A percentile compares a stretch with the other conserved stretches of the same genome.
Conservation (phyloP, 1,140 invertebrate species). For the Hyles vespertilio region DNA sequence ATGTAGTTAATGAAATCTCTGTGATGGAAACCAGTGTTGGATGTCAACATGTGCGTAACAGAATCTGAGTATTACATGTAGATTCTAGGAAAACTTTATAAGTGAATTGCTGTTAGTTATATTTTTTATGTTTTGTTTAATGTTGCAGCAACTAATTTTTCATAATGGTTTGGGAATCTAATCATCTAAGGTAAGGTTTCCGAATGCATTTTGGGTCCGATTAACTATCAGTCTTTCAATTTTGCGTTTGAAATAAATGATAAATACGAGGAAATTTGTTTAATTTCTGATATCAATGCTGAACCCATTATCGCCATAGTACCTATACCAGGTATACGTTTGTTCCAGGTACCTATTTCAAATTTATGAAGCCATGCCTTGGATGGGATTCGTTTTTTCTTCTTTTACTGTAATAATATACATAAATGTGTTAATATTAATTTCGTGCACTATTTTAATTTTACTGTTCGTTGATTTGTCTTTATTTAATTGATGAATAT, state of each 20-base stretch:
- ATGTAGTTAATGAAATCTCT: conserved; percentile 59
- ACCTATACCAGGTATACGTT: neutral
- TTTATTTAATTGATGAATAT: too few species aligned
- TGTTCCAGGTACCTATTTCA: neutral
- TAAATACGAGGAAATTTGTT: conserved; percentile 32
- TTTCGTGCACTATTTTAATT: too few species aligned
- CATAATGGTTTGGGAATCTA: conserved; percentile 57
- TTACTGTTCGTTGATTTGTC: too few species aligned
- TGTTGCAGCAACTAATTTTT: conserved; percentile 68
- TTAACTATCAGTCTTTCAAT: conserved; percentile 69
- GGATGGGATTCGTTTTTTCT: too few species aligned
- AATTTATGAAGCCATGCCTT: too few species aligned
- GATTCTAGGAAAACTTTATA: conserved; percentile 61
- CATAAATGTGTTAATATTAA: too few species aligned
- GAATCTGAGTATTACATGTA: conserved; percentile 72
- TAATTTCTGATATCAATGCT: conserved; percentile 1
- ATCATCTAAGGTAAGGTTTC: conserved; percentile 45
- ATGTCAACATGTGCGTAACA: conserved; percentile 56
- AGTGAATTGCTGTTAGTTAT: conserved; percentile 70
- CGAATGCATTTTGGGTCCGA: conserved; percentile 58
- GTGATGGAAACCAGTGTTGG: conserved; percentile 64
- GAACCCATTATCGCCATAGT: neutral
- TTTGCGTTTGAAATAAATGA: conserved; percentile 74
- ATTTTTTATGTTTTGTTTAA: conserved; percentile 71
- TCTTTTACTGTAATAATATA: too few species aligned